Percentiles rank a stretch among this genome's conserved stretches.
Evolutionary conservation across 2,888 invertebrate genomes (phyloP).

Genomic region (Agriopis marginaria): DNA sequence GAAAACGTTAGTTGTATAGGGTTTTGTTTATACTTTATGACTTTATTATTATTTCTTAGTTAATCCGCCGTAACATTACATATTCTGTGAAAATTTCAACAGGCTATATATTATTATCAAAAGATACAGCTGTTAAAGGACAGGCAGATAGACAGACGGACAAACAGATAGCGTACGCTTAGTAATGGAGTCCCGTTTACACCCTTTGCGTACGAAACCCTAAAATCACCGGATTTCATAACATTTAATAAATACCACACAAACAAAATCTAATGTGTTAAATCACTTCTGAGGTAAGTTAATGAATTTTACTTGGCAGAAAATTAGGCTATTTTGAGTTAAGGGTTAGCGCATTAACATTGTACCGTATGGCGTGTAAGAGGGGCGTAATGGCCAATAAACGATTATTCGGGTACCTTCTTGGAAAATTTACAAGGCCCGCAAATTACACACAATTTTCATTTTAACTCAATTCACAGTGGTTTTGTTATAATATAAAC

Average conservation of each 20-base stretch:
- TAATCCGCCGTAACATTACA: too few relatives aligned
- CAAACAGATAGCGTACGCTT: too few relatives aligned
- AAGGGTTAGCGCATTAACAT: constrained; percentile 57
- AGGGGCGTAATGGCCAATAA: constrained; percentile 55
- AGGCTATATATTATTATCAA: too few relatives aligned
- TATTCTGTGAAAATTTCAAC: too few relatives aligned
- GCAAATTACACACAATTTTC: constrained; percentile 28
- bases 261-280: constrained; percentile 31
- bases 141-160: too few relatives aligned
- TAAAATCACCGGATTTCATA: too few relatives aligned
- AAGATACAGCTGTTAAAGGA: too few relatives aligned
- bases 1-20: too few relatives aligned
- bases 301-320: constrained; percentile 66
- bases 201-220: too few relatives aligned
- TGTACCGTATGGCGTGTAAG: constrained; percentile 50
- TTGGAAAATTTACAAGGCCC: constrained; percentile 31
- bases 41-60: too few relatives aligned
- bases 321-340: constrained; percentile 61
- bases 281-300: constrained; percentile 57
- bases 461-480: constrained; percentile 27
- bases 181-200: too few relatives aligned
- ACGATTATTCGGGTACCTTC: constrained; percentile 49
- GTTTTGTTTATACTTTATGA: too few relatives aligned
- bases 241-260: neutral
- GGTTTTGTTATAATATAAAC: neutral